Evolutionary conservation across 2,797 vertebrate species (phyloP).

Genomic region (Phrynocephalus forsythii): DNA sequence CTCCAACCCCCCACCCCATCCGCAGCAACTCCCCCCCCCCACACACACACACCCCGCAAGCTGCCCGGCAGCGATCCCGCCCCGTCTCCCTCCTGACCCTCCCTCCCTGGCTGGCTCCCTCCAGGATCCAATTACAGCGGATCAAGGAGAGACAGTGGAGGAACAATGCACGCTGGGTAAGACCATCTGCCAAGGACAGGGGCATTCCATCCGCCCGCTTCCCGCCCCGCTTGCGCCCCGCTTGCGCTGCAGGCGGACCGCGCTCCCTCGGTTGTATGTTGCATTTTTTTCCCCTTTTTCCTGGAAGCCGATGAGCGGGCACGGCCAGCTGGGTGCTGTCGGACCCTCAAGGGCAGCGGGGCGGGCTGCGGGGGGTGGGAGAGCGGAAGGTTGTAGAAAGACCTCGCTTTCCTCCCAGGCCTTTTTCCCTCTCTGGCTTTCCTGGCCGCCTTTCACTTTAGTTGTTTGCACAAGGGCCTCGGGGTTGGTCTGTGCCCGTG

Average conservation of each 20-base stretch:
- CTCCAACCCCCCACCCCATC: slow-evolving; percentile 46
- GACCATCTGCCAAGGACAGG: slow-evolving; percentile 72
- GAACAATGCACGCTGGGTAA: slow-evolving; percentile 77
- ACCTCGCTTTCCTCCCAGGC: neutral
- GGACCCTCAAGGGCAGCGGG: slow-evolving; percentile 65
- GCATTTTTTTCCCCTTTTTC: slow-evolving; percentile 46
- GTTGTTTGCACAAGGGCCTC: neutral
- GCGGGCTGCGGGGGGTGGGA: neutral
- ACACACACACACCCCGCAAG: neutral
- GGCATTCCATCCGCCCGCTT: slow-evolving; percentile 56
- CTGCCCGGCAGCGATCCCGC: slow-evolving; percentile 62
- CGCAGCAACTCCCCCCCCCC: slow-evolving; percentile 50
- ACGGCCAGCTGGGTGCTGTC: slow-evolving; percentile 7
- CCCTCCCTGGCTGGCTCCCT: slow-evolving; percentile 78
- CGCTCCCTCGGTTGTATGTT: slow-evolving; percentile 10
- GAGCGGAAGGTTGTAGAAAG: slow-evolving; percentile 19
- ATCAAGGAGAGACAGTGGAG: slow-evolving; percentile 81
- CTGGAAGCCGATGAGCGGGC: slow-evolving; percentile 67
- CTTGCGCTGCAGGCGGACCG: slow-evolving; percentile 31
- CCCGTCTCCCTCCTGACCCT: slow-evolving; percentile 75
- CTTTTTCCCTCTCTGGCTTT: neutral
- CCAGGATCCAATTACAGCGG: slow-evolving; percentile 86
- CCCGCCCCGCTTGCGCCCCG: slow-evolving; percentile 53
- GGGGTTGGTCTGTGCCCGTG: neutral
- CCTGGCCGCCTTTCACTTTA: neutral